Conservation (phyloP, 2,113 vertebrate genomes). For the Peucedramus taeniatus region DNA sequence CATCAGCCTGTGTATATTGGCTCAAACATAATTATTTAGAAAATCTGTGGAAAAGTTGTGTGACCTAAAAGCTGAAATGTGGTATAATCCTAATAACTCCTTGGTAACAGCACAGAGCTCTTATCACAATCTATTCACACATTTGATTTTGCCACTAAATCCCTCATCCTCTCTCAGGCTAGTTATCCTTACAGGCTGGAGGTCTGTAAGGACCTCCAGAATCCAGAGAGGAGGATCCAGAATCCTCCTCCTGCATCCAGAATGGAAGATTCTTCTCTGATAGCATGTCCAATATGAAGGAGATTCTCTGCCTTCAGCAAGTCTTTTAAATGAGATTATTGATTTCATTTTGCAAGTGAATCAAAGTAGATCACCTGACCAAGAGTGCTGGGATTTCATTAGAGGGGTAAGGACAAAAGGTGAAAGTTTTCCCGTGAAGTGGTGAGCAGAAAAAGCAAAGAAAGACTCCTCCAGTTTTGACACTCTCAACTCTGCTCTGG, state of each 20-base stretch:
- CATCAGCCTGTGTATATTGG: not conserved
- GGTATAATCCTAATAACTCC: not conserved
- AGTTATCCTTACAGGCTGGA: constrained; percentile 17
- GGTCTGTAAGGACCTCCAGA: too few relatives aligned
- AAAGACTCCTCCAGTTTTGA: not conserved
- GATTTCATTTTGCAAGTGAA: constrained; percentile 23
- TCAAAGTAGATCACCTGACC: constrained; percentile 22
- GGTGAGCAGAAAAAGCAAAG: not conserved
- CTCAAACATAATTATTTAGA: not conserved
- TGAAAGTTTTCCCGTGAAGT: not conserved
- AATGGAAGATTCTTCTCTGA: constrained; percentile 28
- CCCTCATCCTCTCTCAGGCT: not conserved
- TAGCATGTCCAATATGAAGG: not conserved
- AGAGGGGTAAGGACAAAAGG: constrained; percentile 30
- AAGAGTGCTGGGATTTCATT: not conserved
- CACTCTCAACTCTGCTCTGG: not conserved
- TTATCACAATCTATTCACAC: not conserved
- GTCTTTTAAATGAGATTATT: constrained; percentile 57
- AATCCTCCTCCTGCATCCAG: constrained; percentile 10
- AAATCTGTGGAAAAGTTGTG: not conserved
- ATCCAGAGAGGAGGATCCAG: too few relatives aligned
- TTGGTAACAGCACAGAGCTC: not conserved
- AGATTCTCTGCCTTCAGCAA: constrained; percentile 45
- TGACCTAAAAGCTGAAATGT: not conserved
- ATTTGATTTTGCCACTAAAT: constrained; percentile 23